These are phyloP conservation scores for Muscina levida DNA, from an alignment of 2,888 invertebrate genomes.

Conservation along the genomic window DNA sequence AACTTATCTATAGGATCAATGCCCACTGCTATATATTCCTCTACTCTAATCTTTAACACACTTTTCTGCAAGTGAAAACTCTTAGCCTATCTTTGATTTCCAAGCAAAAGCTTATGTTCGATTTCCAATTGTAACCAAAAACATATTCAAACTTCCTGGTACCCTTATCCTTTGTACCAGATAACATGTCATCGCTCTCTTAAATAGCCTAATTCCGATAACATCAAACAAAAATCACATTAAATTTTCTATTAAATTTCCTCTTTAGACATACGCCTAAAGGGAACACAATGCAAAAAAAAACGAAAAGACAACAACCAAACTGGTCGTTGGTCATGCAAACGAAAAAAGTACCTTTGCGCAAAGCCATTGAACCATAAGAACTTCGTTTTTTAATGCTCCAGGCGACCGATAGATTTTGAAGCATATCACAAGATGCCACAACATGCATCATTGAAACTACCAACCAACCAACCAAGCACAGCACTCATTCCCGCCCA, in stretches of 20 bases:
- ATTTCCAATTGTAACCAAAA: no score
- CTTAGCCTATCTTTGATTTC: no score
- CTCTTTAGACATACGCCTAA: constrained; percentile 56
- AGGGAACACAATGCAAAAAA: constrained; percentile 39
- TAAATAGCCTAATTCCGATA: constrained; percentile 58
- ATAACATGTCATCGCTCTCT: constrained; percentile 47
- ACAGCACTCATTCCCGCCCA: neutral
- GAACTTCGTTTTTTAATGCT: constrained; percentile 58
- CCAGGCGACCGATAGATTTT: constrained; percentile 49
- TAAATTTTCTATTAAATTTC: constrained; percentile 68
- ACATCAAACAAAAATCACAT: constrained; percentile 65
- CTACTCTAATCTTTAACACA: no score
- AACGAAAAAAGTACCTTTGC: constrained; percentile 42
- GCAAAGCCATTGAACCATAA: constrained; percentile 51
- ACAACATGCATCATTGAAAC: constrained; percentile 45
- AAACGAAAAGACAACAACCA: constrained; percentile 13
- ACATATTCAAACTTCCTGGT: no score
- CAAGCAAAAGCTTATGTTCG: no score
- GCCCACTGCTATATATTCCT: no score
- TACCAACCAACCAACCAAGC: constrained; percentile 24
- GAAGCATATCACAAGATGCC: constrained; percentile 52
- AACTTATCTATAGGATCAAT: no score
- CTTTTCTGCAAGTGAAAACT: no score
- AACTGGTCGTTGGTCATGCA: constrained; percentile 60
- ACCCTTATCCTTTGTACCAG: neutral